Percentiles rank a stretch among this genome's conserved stretches.
Evolutionary conservation across 2,888 invertebrate genomes (phyloP).

Genomic region (Drosophila anomelani): DNA sequence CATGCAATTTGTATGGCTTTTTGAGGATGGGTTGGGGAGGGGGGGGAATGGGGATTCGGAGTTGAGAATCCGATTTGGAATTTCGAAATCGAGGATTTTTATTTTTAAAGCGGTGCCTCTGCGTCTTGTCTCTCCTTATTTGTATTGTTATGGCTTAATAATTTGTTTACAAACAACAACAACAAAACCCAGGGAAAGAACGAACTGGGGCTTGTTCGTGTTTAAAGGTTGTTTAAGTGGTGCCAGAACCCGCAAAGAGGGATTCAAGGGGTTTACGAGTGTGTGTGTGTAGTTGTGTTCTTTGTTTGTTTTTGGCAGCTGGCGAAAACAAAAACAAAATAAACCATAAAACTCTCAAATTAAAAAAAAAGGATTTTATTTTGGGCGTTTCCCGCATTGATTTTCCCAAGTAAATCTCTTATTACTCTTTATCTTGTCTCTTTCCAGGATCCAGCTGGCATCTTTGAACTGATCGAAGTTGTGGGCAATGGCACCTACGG

Average conservation of each 20-base stretch:
- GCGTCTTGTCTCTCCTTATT: slow-evolving; percentile 39
- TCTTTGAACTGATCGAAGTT: slow-evolving; percentile 99
- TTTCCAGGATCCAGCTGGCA: slow-evolving; percentile 99
- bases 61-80: slow-evolving; percentile 36
- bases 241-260: slow-evolving; percentile 5
- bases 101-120: slow-evolving; percentile 62
- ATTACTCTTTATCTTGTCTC: slow-evolving; percentile 12
- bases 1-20: slow-evolving; percentile 77
- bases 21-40: slow-evolving; percentile 4
- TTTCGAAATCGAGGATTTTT: slow-evolving; percentile 53
- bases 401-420: slow-evolving; percentile 28
- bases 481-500: slow-evolving; percentile 99
- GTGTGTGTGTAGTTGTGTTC: slow-evolving; percentile 11
- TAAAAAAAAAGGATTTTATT: slow-evolving; percentile 28
- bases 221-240: slow-evolving; percentile 26
- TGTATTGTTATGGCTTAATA: slow-evolving; percentile 71
- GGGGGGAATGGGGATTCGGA: not conserved
- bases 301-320: slow-evolving; percentile 34
- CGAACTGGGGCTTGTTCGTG: slow-evolving; percentile 32
- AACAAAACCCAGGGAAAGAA: slow-evolving; percentile 34
- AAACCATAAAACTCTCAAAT: slow-evolving; percentile 4
- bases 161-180: slow-evolving; percentile 70
- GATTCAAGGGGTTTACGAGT: slow-evolving; percentile 6
- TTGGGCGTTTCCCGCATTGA: slow-evolving; percentile 40
- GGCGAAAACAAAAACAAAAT: slow-evolving; percentile 9